Evolutionary conservation across 2,888 invertebrate genomes (phyloP), one percentile per base, ranked within the genome.

Genomic region (Pasiphila rectangulata): DNA sequence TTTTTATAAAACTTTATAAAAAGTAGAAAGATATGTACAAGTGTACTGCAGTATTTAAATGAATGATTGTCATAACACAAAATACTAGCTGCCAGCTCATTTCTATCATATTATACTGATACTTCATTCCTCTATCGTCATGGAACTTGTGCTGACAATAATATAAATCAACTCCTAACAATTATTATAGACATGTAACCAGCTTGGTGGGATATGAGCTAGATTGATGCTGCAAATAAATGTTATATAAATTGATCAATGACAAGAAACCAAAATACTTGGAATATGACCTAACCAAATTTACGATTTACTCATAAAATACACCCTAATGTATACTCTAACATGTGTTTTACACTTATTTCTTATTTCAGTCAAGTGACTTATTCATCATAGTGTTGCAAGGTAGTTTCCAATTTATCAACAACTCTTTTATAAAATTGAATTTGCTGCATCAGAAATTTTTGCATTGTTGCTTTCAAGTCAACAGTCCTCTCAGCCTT

Each of bases 381-480:
- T 36, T 83, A 86, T 53, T 88, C 80, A 64, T 90, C 89, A 62
- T 79, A 90, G 48, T 86, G 81, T 44, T 76, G 73, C 12, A 91
- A 71, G n/a, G 91, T 90, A 30, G 57, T 64, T 74, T 95, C 93
- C 59, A 96, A 83, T 70, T 93, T 93, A 35, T 90, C 90, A 46
- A 95, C 94, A 56, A 96, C 91, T 73, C 94, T 94, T 79, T 95
- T 94, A 87, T 98, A 98, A 87, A 98, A 99, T 41, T 91, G 90
- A 21, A 98, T 96, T 87, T 99, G 98, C 67, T 96, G 95, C 56
- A 89, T 90, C 47, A 99, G 90, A 77, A 96, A 98, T 52, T 91
- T 92, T 72, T 95, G 95, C 92, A 98, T 95, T 36, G 96, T 94
- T 43, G 91, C 90, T 69, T 95, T 96, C 62, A 97, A 91, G 84